Evolutionary conservation across 2,888 invertebrate genomes (phyloP), one percentile per base, ranked within the genome.

Genomic region (Linnaemya vulpina): DNA sequence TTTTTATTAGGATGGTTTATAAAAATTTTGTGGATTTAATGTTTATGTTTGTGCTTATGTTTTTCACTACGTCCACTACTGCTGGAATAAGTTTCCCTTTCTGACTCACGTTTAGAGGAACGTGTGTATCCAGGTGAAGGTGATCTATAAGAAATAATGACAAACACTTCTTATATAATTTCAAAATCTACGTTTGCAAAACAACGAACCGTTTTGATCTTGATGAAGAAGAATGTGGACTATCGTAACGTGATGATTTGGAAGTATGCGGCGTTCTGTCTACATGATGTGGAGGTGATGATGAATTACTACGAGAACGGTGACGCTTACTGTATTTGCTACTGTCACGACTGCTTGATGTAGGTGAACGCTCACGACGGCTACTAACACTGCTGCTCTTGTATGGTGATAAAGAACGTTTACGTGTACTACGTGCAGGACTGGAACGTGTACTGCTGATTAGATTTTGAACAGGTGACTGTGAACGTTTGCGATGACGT

Each of bases 1-100:
- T 40, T 11, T 40, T 40, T 1, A 40, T 13, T 10, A 51, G 11
- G 20, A 51, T 20, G 1, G 22, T 73, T 10, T 40, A 55, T 1
- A 5, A n/a, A 20, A 49, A 20, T n/a, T 35, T 20, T 13, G 15
- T 25, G n/a, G 25, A 2, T 20, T 84, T 77, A 93, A 88, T 93
- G 92, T 88, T 93, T 93, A 88, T 93, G 93, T 88, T 93, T 93
- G 87, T 93, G 93, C 88, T 93, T 94, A 87, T 93, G 93, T 86
- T 93, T 93, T 70, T 93, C 93, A 35, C 89, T 89, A 8, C 90
- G 90, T 87, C 91, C 91, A 77, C 87, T 90, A 76, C 87, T 89
- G 79, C 87, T 90, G 62, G 89, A 88, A n/a, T 93, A 91, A 3
- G 93, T 91, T 13, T 91, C 90, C 76, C 91, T 91, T 89, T 86